Conservation (phyloP, 1,140 invertebrate genomes). For the Calephelis virginiensis region DNA sequence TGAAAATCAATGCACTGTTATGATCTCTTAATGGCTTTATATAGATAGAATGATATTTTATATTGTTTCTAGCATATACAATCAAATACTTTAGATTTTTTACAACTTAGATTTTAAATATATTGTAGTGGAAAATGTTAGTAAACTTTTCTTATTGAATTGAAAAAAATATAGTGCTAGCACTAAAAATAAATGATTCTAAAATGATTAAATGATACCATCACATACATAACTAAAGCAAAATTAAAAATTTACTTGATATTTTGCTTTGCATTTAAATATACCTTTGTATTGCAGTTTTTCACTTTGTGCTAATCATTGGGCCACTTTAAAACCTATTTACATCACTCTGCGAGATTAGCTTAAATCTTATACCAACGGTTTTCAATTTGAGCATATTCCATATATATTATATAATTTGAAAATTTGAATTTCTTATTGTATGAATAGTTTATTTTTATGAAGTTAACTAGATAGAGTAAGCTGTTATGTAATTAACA, state of each 20-base stretch:
- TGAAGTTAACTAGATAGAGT: constrained; percentile 73
- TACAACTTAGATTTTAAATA: too few relatives aligned
- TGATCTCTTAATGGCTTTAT: too few relatives aligned
- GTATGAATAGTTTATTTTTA: constrained; percentile 72
- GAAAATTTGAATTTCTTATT: constrained; percentile 63
- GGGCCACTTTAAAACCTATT: constrained; percentile 45
- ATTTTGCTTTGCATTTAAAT: too few relatives aligned
- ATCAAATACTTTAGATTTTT: neutral
- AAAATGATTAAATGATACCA: too few relatives aligned
- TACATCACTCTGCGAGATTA: constrained; percentile 58
- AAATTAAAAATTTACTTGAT: too few relatives aligned
- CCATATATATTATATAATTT: constrained; percentile 42
- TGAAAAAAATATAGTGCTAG: too few relatives aligned
- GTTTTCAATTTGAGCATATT: constrained; percentile 47
- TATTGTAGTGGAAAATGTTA: neutral
- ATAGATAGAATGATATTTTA: too few relatives aligned
- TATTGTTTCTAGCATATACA: neutral
- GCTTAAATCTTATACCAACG: constrained; percentile 39
- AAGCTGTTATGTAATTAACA: constrained; percentile 76
- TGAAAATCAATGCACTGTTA: too few relatives aligned
- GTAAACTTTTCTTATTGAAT: constrained; percentile 19
- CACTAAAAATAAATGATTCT: too few relatives aligned
- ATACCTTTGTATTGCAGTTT: neutral
- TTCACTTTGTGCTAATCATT: neutral
- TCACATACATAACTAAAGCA: too few relatives aligned